Base-by-base conservation (phyloP, 2,888 invertebrate genomes). In the Gryllus longicercus region DNA sequence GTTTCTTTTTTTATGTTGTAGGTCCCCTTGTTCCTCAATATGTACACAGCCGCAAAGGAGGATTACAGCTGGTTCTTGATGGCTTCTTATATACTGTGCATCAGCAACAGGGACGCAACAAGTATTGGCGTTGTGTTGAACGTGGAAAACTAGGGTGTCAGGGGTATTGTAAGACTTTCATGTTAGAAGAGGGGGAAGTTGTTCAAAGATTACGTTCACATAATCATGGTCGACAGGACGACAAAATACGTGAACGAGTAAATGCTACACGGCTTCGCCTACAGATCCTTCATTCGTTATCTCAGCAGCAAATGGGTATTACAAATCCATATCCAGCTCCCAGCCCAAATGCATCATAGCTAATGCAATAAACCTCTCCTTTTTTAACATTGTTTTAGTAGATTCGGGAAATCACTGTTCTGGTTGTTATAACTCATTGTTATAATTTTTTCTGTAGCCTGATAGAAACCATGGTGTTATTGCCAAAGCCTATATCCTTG, bases 71-170 rank as follows among this genome's bases (percentile, higher is more conserved):
- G 63, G 63, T 63, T n/a, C 63, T 63, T 63, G 63, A 63, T 18
- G 63, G 63, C 63, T 63, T 63, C 63, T 63, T 63, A 63, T 63
- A 63, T n/a, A 63, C 63, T 63, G 63, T 63, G n/a, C 63, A 63
- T 63, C 63, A 63, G n/a, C 63, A 63, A 63, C 63, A 63, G n/a
- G 63, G 63, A 63, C 63, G 63, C 63, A 63, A 63, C n/a, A 63
- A 63, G n/a, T 63, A 63, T 63, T 63, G 63, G 63, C 63, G 63
- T 14, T 63, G 63, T 63, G 63, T 63, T 63, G 63, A 63, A n/a
- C 63, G 63, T 63, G 63, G 63, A 63, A 63, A 63, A 63, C n/a
- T 63, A 63, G 63, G 63, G 63, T 63, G 63, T 63, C 63, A 63
- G n/a, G 63, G 63, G 63, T 63, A 63, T 63, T 63, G 63, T 63